Percentiles rank a stretch among this genome's conserved stretches.
phyloP scores from a whole-genome alignment of 2,113 vertebrate species.

The Upupa epops region DNA sequence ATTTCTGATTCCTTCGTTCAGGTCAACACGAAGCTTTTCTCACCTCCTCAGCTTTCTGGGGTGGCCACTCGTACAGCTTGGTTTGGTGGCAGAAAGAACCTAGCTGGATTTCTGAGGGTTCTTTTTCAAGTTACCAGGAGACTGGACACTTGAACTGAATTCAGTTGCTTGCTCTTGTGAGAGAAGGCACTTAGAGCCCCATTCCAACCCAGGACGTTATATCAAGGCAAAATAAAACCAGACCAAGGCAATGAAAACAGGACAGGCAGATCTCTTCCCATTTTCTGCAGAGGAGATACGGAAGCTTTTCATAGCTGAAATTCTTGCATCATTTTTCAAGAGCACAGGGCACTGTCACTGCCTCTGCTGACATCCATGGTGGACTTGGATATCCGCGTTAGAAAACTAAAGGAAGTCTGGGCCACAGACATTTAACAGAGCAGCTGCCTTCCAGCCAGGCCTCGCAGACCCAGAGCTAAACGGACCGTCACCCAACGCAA shows the following conservation, averaged over 20 bases:
- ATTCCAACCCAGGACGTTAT: too few species aligned
- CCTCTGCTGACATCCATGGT: neutral
- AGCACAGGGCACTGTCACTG: neutral
- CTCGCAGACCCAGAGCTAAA: neutral
- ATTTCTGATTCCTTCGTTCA: neutral
- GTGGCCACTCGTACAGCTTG: neutral
- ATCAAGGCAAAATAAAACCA: neutral
- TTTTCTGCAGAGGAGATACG: neutral
- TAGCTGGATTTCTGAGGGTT: neutral
- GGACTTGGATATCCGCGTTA: neutral
- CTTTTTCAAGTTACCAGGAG: too few species aligned
- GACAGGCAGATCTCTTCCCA: neutral
- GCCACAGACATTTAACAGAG: neutral
- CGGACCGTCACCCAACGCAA: neutral
- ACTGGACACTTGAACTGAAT: too few species aligned
- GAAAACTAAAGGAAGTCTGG: neutral
- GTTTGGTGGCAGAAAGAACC: neutral
- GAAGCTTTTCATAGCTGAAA: neutral
- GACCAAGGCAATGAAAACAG: neutral
- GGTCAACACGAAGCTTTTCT: neutral
- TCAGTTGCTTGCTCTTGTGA: neutral
- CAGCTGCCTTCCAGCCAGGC: neutral
- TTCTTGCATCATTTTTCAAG: neutral
- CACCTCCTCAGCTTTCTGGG: neutral
- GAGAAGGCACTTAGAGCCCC: neutral